Evolutionary conservation across 2,113 vertebrate genomes (phyloP), one percentile per base, ranked within the genome.

Genomic region (Sigmodon hispidus): DNA sequence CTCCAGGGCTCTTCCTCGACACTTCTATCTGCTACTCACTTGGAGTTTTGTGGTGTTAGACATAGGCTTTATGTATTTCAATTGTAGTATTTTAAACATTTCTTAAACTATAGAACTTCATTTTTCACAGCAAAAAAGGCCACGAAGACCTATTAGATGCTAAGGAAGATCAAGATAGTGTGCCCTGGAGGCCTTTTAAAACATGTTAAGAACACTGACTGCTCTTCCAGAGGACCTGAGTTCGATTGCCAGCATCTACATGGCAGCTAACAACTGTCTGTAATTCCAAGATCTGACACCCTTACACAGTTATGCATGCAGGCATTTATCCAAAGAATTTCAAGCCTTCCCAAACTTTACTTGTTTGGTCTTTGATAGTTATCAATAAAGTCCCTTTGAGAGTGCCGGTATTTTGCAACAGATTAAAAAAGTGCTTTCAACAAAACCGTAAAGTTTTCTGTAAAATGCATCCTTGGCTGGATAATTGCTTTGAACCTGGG

Each of bases 401-500:
- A 13, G 0, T 76, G 31, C 83, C 73, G 40, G 80, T 31, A 59
- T 94, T 94, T 94, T 92, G 72, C 69, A 93, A 76, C 2, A 83
- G 80, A 92, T 93, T 43, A 61, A 85, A 85, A 79, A 81, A 52
- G 24, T 87, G 19, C 21, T 52, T 84, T 90, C 65, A 92, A 88
- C 63, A 93, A 94, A 87, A 36, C 50, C 45, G 7, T 15, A 45
- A 11, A 43, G 65, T 76, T 92, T 45, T 90, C 89, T 93, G 31
- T 89, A 90, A 88, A 94, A 79, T 59, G 12, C 29, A 86, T 55
- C 92, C 45, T 61, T 67, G 80, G 65, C 29, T 55, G 13, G 43
- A 87, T 55, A 77, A 67, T 50, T 91, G 87, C 72, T 97, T 92
- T 96, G 91, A 90, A 89, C 4, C 86, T 93, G 59, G 13, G 5